Conservation (phyloP, 2,113 vertebrate species). For the Tragelaphus scriptus region DNA sequence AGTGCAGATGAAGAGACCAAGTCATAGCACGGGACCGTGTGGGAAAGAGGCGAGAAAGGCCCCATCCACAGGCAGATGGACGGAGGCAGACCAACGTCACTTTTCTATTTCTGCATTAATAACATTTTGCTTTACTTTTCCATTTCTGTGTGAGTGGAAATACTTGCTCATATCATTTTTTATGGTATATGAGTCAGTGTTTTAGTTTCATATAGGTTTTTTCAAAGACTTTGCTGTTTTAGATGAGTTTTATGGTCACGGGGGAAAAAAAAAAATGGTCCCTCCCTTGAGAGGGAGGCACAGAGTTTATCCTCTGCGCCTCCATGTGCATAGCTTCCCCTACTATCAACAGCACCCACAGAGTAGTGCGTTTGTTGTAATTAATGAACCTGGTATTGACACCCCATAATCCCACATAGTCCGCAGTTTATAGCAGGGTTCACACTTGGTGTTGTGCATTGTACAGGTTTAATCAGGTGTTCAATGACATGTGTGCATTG, state of each 20-base stretch:
- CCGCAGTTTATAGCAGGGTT: neutral
- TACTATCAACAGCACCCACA: neutral
- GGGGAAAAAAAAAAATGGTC: too few relatives aligned
- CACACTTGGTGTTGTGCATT: neutral
- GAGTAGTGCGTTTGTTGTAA: too few relatives aligned
- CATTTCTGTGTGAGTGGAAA: neutral
- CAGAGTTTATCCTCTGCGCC: neutral
- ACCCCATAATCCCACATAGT: neutral
- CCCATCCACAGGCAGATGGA: neutral
- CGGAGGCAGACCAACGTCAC: neutral
- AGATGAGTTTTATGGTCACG: neutral
- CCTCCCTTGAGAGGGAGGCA: neutral
- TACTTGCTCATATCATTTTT: neutral
- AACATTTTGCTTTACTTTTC: neutral
- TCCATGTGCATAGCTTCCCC: neutral
- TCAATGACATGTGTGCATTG: neutral
- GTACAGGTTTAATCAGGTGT: neutral
- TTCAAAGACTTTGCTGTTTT: neutral
- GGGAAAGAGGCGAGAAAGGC: neutral
- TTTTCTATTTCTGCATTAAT: neutral
- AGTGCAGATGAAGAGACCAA: neutral
- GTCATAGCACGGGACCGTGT: fast-evolving
- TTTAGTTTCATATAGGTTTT: neutral
- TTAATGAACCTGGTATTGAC: neutral
- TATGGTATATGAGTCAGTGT: neutral